These are phyloP conservation scores for Diorhabda elongata DNA, from an alignment of 1,140 invertebrate species.

Conservation along the genomic window DNA sequence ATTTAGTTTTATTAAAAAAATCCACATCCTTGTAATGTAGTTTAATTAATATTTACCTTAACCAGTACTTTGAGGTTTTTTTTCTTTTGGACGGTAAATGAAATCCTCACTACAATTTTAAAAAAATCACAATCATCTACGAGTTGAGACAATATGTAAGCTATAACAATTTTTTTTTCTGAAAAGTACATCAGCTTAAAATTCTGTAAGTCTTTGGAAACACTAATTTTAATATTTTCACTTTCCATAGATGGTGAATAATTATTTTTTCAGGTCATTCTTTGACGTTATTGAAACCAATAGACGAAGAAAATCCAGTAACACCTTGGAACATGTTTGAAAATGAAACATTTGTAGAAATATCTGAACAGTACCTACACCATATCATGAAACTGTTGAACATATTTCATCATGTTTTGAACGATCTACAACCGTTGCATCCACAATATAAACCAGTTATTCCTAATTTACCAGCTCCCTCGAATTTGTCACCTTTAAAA, in stretches of 20 bases:
- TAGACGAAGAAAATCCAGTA: slow-evolving; percentile 15
- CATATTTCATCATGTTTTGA: slow-evolving; percentile 71
- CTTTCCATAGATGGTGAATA: neutral
- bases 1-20: too few species aligned
- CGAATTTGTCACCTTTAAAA: slow-evolving; percentile 51
- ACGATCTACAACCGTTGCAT: slow-evolving; percentile 62
- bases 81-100: too few species aligned
- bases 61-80: too few species aligned
- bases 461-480: slow-evolving; percentile 47
- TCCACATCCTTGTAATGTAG: too few species aligned
- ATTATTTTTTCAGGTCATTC: slow-evolving; percentile 18
- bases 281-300: slow-evolving; percentile 19
- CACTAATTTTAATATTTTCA: too few species aligned
- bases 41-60: too few species aligned
- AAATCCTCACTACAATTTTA: too few species aligned
- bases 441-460: slow-evolving; percentile 55
- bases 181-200: too few species aligned
- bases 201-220: too few species aligned
- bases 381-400: slow-evolving; percentile 69
- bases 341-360: slow-evolving; percentile 46
- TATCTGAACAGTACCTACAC: slow-evolving; percentile 60
- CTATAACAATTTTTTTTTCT: too few species aligned
- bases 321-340: slow-evolving; percentile 55
- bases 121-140: too few species aligned
- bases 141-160: too few species aligned